Conservation (phyloP, 2,888 invertebrate species). For the Aporophyla lueneburgensis region DNA sequence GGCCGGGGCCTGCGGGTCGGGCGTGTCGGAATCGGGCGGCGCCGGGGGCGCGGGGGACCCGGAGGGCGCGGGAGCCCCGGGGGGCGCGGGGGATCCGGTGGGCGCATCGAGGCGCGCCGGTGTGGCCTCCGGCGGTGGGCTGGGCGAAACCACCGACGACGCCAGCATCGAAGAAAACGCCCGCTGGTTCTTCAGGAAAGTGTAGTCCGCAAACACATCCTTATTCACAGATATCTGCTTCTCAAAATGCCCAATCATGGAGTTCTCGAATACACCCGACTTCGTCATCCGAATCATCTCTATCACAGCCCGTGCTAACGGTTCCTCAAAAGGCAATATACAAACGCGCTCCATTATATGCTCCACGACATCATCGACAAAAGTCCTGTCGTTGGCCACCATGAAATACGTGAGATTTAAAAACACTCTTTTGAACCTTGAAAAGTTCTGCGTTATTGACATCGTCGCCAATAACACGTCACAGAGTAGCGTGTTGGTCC, state of each 20-base stretch:
- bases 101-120: not conserved
- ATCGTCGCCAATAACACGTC: conserved; percentile 78
- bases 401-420: conserved; percentile 78
- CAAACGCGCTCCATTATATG: conserved; percentile 81
- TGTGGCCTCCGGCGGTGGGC: not conserved
- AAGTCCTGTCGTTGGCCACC: conserved; percentile 66
- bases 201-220: conserved; percentile 68
- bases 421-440: conserved; percentile 81
- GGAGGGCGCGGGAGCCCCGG: conserved; percentile 69
- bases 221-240: conserved; percentile 68
- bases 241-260: conserved; percentile 76
- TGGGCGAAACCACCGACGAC: conserved; percentile 16
- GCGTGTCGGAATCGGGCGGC: not conserved
- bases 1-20: conserved; percentile 29
- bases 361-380: conserved; percentile 72
- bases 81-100: not conserved
- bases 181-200: conserved; percentile 51
- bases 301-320: conserved; percentile 73
- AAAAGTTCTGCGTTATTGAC: conserved; percentile 83
- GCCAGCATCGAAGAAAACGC: conserved; percentile 35
- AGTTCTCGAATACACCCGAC: conserved; percentile 71
- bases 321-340: conserved; percentile 79
- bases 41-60: no score
- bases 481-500: conserved; percentile 68
- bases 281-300: conserved; percentile 77